phyloP scores from a whole-genome alignment of 1,140 invertebrate genomes.

The Drosophila pallidifrons region DNA sequence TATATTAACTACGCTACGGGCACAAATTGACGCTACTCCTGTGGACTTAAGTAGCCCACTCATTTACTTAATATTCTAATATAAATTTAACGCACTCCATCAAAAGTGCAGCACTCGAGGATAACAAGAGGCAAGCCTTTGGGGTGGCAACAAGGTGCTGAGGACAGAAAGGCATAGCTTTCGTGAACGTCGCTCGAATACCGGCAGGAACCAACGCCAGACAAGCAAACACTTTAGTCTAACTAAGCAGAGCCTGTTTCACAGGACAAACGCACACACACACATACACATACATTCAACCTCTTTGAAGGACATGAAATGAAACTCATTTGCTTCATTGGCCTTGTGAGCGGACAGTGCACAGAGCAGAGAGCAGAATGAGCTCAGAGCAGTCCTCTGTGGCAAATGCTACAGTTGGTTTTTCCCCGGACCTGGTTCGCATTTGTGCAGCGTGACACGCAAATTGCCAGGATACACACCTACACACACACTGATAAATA shows the following conservation, averaged over 20 bases:
- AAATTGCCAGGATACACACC: slow-evolving; percentile 69
- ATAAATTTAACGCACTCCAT: slow-evolving; percentile 75
- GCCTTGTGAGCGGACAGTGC: slow-evolving; percentile 28
- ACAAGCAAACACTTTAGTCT: slow-evolving; percentile 49
- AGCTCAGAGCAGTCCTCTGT: slow-evolving; percentile 24
- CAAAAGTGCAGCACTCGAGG: slow-evolving; percentile 53
- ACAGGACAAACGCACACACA: slow-evolving; percentile 31
- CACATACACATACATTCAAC: slow-evolving; percentile 9
- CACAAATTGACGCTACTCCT: slow-evolving; percentile 55
- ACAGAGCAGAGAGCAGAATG: slow-evolving; percentile 2
- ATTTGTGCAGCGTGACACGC: slow-evolving; percentile 70
- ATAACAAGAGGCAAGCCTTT: slow-evolving; percentile 7
- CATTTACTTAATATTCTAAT: slow-evolving; percentile 72
- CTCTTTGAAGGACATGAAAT: slow-evolving; percentile 66
- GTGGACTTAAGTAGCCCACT: slow-evolving; percentile 53
- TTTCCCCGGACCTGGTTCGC: slow-evolving; percentile 40
- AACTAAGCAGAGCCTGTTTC: slow-evolving; percentile 23
- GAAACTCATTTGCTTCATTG: slow-evolving; percentile 71
- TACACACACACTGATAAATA: slow-evolving; percentile 39
- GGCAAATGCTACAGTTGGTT: slow-evolving; percentile 68
- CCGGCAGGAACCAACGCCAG: slow-evolving; percentile 52
- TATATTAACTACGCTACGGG: slow-evolving; percentile 24
- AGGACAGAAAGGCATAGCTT: slow-evolving; percentile 8
- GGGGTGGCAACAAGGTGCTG: not conserved
- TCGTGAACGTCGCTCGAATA: slow-evolving; percentile 10